phyloP scores from a whole-genome alignment of 2,113 vertebrate species.

The Pungitius pungitius region DNA sequence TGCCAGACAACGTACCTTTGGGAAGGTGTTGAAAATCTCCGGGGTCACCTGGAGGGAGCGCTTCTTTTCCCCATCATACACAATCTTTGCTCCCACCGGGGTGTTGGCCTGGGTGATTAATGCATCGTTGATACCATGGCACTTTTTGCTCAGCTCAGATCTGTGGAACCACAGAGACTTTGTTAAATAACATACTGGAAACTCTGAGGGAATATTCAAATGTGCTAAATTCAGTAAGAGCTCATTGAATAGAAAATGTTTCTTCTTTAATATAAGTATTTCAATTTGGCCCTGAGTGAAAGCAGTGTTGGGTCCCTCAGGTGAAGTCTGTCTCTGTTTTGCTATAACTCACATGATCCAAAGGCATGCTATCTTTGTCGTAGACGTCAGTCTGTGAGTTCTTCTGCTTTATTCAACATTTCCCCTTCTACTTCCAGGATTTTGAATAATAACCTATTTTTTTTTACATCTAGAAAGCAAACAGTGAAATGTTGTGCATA shows the following conservation, averaged over 20 bases:
- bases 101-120: conserved; percentile 79
- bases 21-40: conserved; percentile 73
- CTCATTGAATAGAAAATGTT: not conserved
- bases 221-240: not conserved
- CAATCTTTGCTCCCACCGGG: conserved; percentile 69
- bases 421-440: not conserved
- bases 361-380: not conserved
- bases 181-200: not conserved
- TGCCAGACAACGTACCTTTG: conserved; percentile 65
- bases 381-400: not conserved
- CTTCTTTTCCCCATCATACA: conserved; percentile 78
- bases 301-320: not conserved
- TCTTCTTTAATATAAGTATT: not conserved
- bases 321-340: not conserved
- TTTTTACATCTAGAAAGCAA: not conserved
- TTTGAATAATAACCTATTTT: not conserved
- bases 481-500: not conserved
- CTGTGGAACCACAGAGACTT: conserved; percentile 51
- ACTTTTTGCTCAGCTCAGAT: conserved; percentile 61
- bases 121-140: conserved; percentile 69
- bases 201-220: not conserved
- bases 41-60: conserved; percentile 66
- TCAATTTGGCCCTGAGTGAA: not conserved
- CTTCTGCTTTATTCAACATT: not conserved
- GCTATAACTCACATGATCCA: not conserved